Evolutionary conservation across 1,140 invertebrate genomes (phyloP).

Genomic region (Aphis gossypii): DNA sequence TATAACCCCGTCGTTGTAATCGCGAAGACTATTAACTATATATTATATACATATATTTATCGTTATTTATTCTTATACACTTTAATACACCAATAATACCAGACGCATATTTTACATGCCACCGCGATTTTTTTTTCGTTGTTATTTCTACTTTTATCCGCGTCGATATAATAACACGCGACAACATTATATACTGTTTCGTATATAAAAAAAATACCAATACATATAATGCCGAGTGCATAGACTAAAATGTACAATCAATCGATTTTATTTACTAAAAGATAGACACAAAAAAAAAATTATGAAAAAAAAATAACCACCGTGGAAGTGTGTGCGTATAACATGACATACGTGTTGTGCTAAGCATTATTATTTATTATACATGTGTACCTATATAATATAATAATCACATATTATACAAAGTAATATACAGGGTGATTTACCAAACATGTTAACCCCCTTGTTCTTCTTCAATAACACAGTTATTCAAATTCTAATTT

Average conservation of each 20-base stretch:
- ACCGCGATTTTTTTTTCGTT: neutral
- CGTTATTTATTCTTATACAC: slow-evolving; percentile 1
- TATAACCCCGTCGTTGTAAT: slow-evolving; percentile 16
- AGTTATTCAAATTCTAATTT: too few species aligned
- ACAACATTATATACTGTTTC: neutral
- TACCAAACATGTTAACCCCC: too few species aligned
- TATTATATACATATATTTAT: neutral
- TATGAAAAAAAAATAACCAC: neutral
- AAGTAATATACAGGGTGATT: neutral
- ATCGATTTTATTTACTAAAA: slow-evolving; percentile 15
- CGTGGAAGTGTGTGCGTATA: too few species aligned
- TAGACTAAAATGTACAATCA: neutral
- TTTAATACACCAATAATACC: neutral
- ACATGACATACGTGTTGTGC: neutral
- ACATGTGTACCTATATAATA: neutral
- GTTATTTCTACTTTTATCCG: neutral
- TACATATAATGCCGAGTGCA: neutral
- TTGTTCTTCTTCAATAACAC: too few species aligned
- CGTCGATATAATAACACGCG: neutral
- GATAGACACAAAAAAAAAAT: neutral
- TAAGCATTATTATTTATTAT: neutral
- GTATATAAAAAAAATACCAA: neutral
- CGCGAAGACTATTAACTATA: neutral
- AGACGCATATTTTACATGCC: slow-evolving; percentile 9
- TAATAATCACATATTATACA: neutral